Percentiles rank a stretch among this genome's conserved stretches.
Conservation (phyloP, 2,113 vertebrate genomes). For the Thunnus thynnus region DNA sequence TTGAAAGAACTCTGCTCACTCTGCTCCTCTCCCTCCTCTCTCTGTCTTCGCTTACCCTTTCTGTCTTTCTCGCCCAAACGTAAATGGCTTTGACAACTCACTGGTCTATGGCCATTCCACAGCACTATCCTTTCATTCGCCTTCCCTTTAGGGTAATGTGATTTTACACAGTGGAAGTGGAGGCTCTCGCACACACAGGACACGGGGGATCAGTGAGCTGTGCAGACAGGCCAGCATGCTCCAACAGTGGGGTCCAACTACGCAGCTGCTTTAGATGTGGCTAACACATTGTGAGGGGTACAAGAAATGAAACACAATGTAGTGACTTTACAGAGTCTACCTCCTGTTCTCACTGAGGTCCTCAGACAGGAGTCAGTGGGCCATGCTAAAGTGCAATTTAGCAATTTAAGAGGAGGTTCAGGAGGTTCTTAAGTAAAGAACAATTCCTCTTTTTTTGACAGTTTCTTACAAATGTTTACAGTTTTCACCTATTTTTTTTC, state of each 20-base stretch:
- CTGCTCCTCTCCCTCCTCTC: slow-evolving; percentile 10
- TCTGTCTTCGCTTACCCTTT: slow-evolving; percentile 35
- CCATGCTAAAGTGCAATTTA: not conserved
- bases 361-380: not conserved
- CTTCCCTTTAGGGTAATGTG: slow-evolving; percentile 89
- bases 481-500: too few relatives aligned
- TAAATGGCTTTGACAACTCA: slow-evolving; percentile 90
- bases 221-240: slow-evolving; percentile 73
- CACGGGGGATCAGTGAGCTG: slow-evolving; percentile 65
- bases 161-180: slow-evolving; percentile 80
- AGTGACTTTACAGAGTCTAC: too few relatives aligned
- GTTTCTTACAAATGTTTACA: too few relatives aligned
- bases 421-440: too few relatives aligned
- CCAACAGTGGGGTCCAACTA: slow-evolving; percentile 71
- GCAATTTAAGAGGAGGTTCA: not conserved
- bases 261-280: slow-evolving; percentile 69
- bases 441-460: too few relatives aligned
- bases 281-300: slow-evolving; percentile 59
- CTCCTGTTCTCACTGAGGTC: not conserved
- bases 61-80: slow-evolving; percentile 59
- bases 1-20: slow-evolving; percentile 24
- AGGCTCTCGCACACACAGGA: slow-evolving; percentile 56
- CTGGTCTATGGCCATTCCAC: slow-evolving; percentile 87
- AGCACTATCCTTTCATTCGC: slow-evolving; percentile 86
- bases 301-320: slow-evolving; percentile 61